phyloP scores from a whole-genome alignment of 1,140 invertebrate species.

The Whitmania pigra region DNA sequence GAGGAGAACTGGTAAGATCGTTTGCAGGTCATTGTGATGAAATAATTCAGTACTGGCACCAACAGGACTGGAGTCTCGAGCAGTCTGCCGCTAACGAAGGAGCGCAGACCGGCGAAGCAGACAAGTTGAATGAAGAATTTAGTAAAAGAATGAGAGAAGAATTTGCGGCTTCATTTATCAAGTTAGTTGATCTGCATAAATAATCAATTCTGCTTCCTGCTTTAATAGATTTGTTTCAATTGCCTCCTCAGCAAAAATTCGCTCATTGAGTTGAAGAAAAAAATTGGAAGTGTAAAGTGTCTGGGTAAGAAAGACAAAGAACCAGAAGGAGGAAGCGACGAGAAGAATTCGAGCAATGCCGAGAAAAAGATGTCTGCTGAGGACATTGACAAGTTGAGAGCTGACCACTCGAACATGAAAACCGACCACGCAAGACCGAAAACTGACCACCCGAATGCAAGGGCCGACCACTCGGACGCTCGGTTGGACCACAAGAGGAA shows the following conservation, averaged over 20 bases:
- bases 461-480: background rate
- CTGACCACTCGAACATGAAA: background rate
- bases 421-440: too few species aligned
- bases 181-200: background rate
- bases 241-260: background rate
- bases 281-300: background rate
- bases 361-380: background rate
- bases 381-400: too few species aligned
- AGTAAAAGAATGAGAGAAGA: constrained; percentile 11
- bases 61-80: constrained; percentile 7
- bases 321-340: background rate
- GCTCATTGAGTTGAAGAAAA: constrained; percentile 2
- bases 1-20: background rate
- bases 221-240: constrained; percentile 1
- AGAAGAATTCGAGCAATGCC: background rate
- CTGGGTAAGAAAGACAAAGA: background rate
- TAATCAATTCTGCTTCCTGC: background rate
- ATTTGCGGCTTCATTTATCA: constrained; percentile 2
- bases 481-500: background rate
- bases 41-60: background rate
- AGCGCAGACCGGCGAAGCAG: background rate
- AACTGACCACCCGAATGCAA: background rate
- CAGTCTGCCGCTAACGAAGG: background rate
- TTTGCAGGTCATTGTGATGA: background rate
- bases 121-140: constrained; percentile 15